Conservation (phyloP, 2,797 vertebrate genomes). For the Gymnoscopelus braueri region DNA sequence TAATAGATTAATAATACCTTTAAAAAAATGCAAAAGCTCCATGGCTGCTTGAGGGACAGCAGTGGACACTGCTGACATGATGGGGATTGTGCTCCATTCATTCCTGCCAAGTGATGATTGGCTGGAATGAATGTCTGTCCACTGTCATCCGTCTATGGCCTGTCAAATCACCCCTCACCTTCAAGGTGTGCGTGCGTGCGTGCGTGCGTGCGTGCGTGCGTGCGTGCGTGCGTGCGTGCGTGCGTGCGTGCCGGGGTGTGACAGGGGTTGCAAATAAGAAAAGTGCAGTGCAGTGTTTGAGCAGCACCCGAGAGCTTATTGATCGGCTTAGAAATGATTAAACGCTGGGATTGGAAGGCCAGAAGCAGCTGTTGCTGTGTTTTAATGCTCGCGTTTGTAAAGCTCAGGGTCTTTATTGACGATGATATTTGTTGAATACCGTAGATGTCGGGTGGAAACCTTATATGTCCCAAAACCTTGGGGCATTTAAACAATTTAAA, state of each 20-base stretch:
- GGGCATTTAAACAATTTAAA: too few relatives aligned
- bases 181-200: conserved; percentile 11
- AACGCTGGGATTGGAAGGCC: conserved; percentile 35
- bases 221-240: conserved; percentile 15
- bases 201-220: conserved; percentile 12
- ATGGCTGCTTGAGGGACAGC: neutral
- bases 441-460: too few relatives aligned
- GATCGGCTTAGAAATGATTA: conserved; percentile 64
- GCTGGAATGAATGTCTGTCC: conserved; percentile 18
- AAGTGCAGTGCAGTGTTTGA: conserved; percentile 46
- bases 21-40: too few relatives aligned
- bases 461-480: too few relatives aligned
- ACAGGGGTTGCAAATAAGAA: conserved; percentile 41
- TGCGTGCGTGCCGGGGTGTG: conserved; percentile 9
- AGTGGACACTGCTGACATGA: neutral
- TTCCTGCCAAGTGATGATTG: conserved; percentile 8
- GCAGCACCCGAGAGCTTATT: conserved; percentile 57
- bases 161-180: conserved; percentile 25
- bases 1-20: too few relatives aligned
- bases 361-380: too few relatives aligned
- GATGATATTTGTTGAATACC: too few relatives aligned
- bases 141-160: conserved; percentile 18
- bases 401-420: too few relatives aligned
- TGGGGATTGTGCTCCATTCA: conserved; percentile 19
- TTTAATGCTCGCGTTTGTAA: too few relatives aligned